Conservation (phyloP, 2,113 vertebrate species). For the Ceuthmochares aereus region DNA sequence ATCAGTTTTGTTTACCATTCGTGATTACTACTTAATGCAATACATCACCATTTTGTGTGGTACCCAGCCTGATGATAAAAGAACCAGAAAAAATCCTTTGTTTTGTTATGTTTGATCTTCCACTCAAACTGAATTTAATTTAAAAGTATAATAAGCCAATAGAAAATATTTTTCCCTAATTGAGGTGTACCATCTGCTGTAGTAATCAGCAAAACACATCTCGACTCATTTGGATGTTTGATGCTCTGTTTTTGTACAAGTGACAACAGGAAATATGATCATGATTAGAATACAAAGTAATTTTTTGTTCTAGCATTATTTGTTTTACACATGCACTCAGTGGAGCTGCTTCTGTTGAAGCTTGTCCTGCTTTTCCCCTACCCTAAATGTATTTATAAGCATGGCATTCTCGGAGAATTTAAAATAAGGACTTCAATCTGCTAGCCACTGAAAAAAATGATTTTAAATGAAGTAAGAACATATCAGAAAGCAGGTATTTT, state of each 20-base stretch:
- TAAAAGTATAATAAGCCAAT: conserved; percentile 60
- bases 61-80: conserved; percentile 3
- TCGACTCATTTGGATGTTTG: conserved; percentile 57
- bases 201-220: conserved; percentile 65
- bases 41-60: neutral
- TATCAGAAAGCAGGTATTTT: neutral
- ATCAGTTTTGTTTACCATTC: neutral
- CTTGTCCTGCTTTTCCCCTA: neutral
- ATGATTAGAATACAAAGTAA: conserved; percentile 41
- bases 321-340: neutral
- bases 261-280: conserved; percentile 56
- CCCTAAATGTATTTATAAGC: neutral
- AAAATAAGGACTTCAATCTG: neutral
- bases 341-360: neutral
- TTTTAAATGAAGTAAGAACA: neutral
- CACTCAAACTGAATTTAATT: conserved; percentile 60
- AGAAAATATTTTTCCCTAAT: conserved; percentile 69
- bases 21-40: neutral
- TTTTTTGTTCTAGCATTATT: conserved; percentile 18
- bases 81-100: conserved; percentile 18
- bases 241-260: conserved; percentile 48
- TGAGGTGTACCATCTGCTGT: conserved; percentile 71
- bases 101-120: conserved; percentile 63
- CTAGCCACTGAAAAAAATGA: neutral
- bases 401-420: neutral